Percentiles rank a stretch among this genome's conserved stretches.
Conservation (phyloP, 2,797 vertebrate genomes). For the Halcyon smyrnensis region DNA sequence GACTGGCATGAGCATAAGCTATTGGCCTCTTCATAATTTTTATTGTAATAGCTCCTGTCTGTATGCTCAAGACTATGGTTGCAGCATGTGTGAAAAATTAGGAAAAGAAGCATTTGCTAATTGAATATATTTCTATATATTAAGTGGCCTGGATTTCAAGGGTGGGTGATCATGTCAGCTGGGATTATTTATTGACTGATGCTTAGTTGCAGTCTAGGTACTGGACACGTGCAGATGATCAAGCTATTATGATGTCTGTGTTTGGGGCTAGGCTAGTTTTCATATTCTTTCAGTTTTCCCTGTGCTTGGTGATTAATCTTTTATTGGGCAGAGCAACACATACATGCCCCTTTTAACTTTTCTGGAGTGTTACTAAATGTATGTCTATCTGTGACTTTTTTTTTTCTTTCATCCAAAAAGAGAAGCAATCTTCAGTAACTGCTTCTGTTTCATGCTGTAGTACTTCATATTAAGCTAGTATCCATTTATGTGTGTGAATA, state of each 20-base stretch:
- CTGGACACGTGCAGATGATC: neutral
- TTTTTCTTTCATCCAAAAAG: neutral
- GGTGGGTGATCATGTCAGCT: neutral
- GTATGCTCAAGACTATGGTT: neutral
- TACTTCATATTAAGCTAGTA: neutral
- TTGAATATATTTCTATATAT: neutral
- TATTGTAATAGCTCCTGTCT: neutral
- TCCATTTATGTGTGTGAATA: neutral
- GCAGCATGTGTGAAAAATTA: neutral
- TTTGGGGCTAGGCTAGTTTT: neutral
- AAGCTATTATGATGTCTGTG: no score
- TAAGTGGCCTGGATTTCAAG: neutral
- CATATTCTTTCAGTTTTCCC: fast-evolving
- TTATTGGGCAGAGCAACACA: neutral
- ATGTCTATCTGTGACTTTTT: neutral
- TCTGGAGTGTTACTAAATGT: neutral
- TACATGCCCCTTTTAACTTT: neutral
- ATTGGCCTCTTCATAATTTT: neutral
- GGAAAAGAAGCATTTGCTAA: neutral
- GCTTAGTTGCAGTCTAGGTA: neutral
- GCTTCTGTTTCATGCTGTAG: neutral
- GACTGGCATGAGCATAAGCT: neutral
- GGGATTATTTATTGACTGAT: neutral
- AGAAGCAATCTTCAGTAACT: neutral
- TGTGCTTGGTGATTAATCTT: neutral